phyloP scores from a whole-genome alignment of 2,113 vertebrate genomes.

The Bolborhynchus lineola region DNA sequence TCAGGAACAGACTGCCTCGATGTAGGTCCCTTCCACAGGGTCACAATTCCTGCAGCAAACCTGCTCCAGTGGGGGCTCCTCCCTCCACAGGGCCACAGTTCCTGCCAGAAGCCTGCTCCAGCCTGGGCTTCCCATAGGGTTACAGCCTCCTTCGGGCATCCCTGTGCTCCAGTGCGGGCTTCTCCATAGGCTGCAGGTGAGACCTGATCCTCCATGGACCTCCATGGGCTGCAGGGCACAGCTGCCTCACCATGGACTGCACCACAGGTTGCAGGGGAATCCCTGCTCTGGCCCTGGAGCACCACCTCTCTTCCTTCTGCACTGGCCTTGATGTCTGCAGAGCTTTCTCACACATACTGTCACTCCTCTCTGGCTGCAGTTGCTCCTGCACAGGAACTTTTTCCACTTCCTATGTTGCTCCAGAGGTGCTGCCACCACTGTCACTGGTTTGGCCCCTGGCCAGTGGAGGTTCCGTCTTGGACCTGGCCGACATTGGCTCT shows the following conservation, averaged over 20 bases:
- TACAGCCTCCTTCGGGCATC: background rate
- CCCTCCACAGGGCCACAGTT: background rate
- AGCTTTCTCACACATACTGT: background rate
- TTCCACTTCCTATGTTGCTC: background rate
- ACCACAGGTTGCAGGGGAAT: fast-evolving
- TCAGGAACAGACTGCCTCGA: background rate
- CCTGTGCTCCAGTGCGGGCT: fast-evolving
- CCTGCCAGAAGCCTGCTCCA: too few species aligned
- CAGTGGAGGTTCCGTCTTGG: background rate
- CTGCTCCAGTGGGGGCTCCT: background rate
- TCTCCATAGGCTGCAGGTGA: background rate
- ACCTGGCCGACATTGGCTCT: background rate
- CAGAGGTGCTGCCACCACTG: background rate
- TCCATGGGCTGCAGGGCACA: background rate
- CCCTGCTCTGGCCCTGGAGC: fast-evolving
- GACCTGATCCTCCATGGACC: background rate
- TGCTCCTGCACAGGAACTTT: background rate
- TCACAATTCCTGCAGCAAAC: background rate
- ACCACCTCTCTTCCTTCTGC: fast-evolving
- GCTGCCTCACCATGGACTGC: background rate
- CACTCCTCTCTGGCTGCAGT: background rate
- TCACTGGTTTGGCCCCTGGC: background rate
- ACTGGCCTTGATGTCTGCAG: fast-evolving
- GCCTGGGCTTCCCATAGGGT: too few species aligned
- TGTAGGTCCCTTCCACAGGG: background rate